A percentile compares a stretch with the other conserved stretches of the same genome.
Evolutionary conservation across 2,113 vertebrate genomes (phyloP).

Genomic region (Axis porcinus): DNA sequence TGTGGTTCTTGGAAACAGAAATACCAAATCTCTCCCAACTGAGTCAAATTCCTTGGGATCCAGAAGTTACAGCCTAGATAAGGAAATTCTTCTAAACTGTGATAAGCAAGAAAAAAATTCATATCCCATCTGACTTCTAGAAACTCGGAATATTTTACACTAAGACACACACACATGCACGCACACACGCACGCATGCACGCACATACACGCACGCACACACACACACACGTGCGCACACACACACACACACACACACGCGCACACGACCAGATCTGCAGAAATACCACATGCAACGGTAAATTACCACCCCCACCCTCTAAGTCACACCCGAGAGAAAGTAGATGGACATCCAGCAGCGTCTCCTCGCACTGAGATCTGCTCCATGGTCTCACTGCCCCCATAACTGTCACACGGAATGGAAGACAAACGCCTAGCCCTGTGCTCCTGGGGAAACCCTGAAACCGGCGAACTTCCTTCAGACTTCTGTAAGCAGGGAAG

Average conservation of each 20-base stretch:
- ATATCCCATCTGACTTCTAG: background rate
- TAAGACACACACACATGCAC: background rate
- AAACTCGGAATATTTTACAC: conserved; percentile 7
- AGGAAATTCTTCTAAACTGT: conserved; percentile 33
- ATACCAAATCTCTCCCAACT: conserved; percentile 4
- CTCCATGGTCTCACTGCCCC: conserved; percentile 36
- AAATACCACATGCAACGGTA: conserved; percentile 52
- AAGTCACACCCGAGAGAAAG: conserved; percentile 54
- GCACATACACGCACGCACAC: background rate
- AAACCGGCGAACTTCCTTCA: background rate
- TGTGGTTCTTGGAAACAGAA: conserved; percentile 38
- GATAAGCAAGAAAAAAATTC: background rate
- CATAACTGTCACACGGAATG: background rate
- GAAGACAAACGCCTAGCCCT: background rate
- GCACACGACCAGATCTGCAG: background rate
- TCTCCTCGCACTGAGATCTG: conserved; percentile 17
- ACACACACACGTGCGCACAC: background rate
- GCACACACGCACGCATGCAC: background rate
- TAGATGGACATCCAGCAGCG: conserved; percentile 17
- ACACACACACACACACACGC: background rate
- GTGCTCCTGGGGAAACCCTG: background rate
- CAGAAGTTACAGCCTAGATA: conserved; percentile 6
- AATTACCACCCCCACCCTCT: conserved; percentile 47
- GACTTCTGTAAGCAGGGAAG: background rate
- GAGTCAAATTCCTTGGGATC: conserved; percentile 33